Base-by-base conservation (phyloP, 2,888 invertebrate genomes). In the Microctonus brassicae region DNA sequence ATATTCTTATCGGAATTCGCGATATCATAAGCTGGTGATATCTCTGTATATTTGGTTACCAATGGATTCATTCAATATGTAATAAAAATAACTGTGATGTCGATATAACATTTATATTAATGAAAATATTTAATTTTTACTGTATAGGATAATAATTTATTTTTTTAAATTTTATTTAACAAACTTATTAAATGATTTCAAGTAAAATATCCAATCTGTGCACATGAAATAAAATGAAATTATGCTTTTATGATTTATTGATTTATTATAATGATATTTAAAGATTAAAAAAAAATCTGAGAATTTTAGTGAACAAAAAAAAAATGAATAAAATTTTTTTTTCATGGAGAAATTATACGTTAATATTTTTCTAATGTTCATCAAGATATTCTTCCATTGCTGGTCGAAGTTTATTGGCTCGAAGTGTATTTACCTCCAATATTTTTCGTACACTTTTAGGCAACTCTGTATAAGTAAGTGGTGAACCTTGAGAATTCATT, bases 1-100 rank as follows among this genome's bases (percentile, higher is more conserved):
- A 17, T 70, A 70, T 66, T 70, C 70, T 66, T 65, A 70, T 70
- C 70, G 53, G 13, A 24, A 53, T 33, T 33, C 36, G 29, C n/a
- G 33, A 20, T 29, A 29, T 33, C 24, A 66, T 36, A 24, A 6
- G 39, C 36, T 39, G 7, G n/a, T 47, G 17, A 47, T 47, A 17
- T 17, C 17, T 17, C 17, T 7, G 9, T 4, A 47, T n/a, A 17
- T 47, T 47, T n/a, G 7, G 2, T 17, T 39, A 39, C 39, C 17
- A 47, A n/a, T 17, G 17, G 39, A 13, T 13, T n/a, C n/a, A 20
- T 20, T n/a, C 3, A 20, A 0, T 17, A 29, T 29, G 7, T 7
- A 29, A 29, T n/a, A n/a, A n/a, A n/a, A n/a, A n/a, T n/a, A n/a
- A n/a, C n/a, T n/a, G n/a, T n/a, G n/a, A n/a, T n/a, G n/a, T n/a